These are phyloP conservation scores for Nomada hirtipes DNA, from an alignment of 2,888 invertebrate species.

Conservation along the genomic window DNA sequence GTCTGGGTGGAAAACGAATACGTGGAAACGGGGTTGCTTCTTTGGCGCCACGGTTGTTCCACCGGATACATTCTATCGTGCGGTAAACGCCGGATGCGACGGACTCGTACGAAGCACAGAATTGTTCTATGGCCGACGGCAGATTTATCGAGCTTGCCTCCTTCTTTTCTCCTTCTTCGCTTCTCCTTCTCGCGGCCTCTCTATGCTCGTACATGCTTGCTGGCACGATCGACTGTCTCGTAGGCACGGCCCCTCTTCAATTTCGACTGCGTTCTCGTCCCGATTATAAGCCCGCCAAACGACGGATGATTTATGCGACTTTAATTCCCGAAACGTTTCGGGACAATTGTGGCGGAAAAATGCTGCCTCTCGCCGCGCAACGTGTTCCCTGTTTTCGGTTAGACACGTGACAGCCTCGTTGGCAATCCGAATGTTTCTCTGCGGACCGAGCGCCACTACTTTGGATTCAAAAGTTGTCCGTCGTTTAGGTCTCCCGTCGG, in stretches of 20 bases:
- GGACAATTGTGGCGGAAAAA: slow-evolving; percentile 13
- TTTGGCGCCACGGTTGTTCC: slow-evolving; percentile 59
- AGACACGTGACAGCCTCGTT: not conserved
- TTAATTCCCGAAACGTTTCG: slow-evolving; percentile 22
- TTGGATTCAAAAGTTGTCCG: not conserved
- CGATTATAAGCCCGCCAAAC: slow-evolving; percentile 43
- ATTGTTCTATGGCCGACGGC: slow-evolving; percentile 65
- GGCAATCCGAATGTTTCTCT: not conserved
- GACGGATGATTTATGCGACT: slow-evolving; percentile 37
- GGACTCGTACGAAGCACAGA: slow-evolving; percentile 63
- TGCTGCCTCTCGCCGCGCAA: not conserved
- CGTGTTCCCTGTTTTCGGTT: slow-evolving; percentile 3
- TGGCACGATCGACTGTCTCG: slow-evolving; percentile 48
- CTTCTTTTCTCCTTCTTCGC: not conserved
- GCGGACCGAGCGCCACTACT: not conserved
- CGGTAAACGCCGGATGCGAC: slow-evolving; percentile 74
- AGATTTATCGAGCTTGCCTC: slow-evolving; percentile 70
- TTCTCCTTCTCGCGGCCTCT: too few species aligned
- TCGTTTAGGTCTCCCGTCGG: not conserved
- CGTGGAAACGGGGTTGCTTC: slow-evolving; percentile 22
- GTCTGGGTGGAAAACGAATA: not conserved
- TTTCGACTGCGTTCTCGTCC: slow-evolving; percentile 26
- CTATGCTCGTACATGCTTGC: slow-evolving; percentile 27
- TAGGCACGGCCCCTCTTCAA: slow-evolving; percentile 16
- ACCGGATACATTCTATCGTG: slow-evolving; percentile 71